Percentiles rank a stretch among this genome's conserved stretches.
Conservation (phyloP, 1,140 invertebrate genomes). For the Gonioctena quinquepunctata region DNA sequence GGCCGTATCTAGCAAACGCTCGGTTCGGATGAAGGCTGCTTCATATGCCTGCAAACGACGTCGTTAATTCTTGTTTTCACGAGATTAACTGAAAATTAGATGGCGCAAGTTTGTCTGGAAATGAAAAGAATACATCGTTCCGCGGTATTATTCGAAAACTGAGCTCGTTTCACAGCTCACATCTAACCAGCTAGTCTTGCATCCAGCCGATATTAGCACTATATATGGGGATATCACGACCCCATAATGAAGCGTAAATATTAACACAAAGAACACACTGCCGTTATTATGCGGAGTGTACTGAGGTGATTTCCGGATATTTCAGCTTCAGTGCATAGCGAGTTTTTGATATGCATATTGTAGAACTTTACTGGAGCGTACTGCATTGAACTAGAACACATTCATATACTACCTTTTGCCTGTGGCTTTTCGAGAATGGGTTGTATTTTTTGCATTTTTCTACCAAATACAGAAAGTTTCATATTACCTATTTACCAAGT, state of each 20-base stretch:
- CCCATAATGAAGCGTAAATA: conserved; percentile 49
- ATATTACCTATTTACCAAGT: too few relatives aligned
- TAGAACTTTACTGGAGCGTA: too few relatives aligned
- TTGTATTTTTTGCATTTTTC: too few relatives aligned
- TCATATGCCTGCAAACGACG: conserved; percentile 54
- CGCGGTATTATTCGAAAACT: conserved; percentile 52
- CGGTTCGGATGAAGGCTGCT: conserved; percentile 42
- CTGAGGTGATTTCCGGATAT: conserved; percentile 34
- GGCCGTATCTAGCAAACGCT: conserved; percentile 30
- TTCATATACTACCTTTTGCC: too few relatives aligned
- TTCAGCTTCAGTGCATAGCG: conserved; percentile 17
- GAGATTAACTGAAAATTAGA: conserved; percentile 58
- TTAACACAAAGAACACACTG: conserved; percentile 44
- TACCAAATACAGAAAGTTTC: too few relatives aligned
- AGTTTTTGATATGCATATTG: not conserved
- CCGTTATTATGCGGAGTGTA: conserved; percentile 23
- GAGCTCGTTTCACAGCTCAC: conserved; percentile 32
- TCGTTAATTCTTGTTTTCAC: conserved; percentile 56
- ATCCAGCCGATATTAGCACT: conserved; percentile 35
- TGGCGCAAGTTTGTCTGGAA: conserved; percentile 53
- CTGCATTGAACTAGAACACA: too few relatives aligned
- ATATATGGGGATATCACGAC: conserved; percentile 35
- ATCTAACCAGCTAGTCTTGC: conserved; percentile 29
- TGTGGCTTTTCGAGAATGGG: too few relatives aligned
- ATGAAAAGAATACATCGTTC: conserved; percentile 53